Base-by-base conservation (phyloP, 2,888 invertebrate species). In the Muschampia plurimacula region DNA sequence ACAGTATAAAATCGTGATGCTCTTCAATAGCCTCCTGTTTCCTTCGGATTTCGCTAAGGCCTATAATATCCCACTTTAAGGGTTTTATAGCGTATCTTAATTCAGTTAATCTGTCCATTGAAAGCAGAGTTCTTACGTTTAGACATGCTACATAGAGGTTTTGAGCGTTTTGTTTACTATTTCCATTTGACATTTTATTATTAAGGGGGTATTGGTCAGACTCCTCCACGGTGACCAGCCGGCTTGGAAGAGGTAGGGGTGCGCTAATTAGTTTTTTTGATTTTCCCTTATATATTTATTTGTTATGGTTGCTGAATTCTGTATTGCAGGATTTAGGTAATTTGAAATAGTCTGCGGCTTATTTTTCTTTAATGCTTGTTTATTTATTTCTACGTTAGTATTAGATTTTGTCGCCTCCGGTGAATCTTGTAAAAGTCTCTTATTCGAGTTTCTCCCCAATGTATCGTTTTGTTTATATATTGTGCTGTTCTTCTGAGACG, bases 1-100 rank as follows among this genome's bases (percentile, higher is more conserved):
- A 78, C 0, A 81, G 10, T 4, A 81, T 78, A 59, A 75, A 79
- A 22, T 44, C 44, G 44, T 6, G 13, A 13, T 52, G 13, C 44
- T 44, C 44, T 44, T 44, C 52, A 12, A 52, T 13, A 12, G 13
- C 13, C 52, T 52, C 52, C 13, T 52, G 8, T 52, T 5, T 13
- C 1, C 44, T 44, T 44, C 44, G 6, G 10, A 2, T 44, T 44
- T 44, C 44, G 1, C 44, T 9, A 6, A 49, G 49, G 10, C 49
- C 49, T 49, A 49, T 49, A 4, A 49, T 49, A 49, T 49, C 49
- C 49, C 49, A 49, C 13, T 55, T 55, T 55, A 55, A 15, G 5
- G 55, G 5, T 55, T 55, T 55, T 22, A 55, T 8, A 49, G 49
- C 49, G 49, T 49, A 49, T 13, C 13, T 3, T 13, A 49, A 13